A percentile compares a stretch with the other conserved stretches of the same genome.
phyloP scores from a whole-genome alignment of 2,888 invertebrate genomes.

The Pseudococcus viburni region DNA sequence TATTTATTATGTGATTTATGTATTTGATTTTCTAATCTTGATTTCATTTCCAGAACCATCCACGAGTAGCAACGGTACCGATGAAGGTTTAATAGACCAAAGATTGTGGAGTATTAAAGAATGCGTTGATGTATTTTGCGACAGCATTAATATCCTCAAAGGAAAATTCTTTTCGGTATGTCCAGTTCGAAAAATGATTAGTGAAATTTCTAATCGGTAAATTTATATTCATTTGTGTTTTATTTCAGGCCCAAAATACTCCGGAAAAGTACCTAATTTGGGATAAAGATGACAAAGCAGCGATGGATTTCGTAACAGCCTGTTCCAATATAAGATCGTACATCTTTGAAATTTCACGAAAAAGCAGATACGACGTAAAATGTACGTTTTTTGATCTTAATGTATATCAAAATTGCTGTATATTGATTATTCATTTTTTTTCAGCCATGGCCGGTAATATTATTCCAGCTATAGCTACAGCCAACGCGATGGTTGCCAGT shows the following conservation, averaged over 20 bases:
- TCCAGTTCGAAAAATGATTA: background rate
- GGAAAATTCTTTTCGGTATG: constrained; percentile 72
- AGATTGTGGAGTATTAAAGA: constrained; percentile 85
- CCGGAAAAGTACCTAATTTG: constrained; percentile 79
- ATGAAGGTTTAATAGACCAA: constrained; percentile 80
- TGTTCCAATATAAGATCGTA: constrained; percentile 93
- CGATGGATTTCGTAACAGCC: constrained; percentile 96
- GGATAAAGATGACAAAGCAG: constrained; percentile 96
- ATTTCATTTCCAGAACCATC: constrained; percentile 50
- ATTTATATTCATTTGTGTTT: background rate
- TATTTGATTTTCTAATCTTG: constrained; percentile 19
- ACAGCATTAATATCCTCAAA: constrained; percentile 79
- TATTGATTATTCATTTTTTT: background rate
- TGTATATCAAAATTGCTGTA: background rate
- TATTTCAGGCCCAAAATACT: constrained; percentile 15
- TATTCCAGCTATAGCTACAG: constrained; percentile 98
- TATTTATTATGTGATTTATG: background rate
- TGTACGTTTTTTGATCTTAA: constrained; percentile 74
- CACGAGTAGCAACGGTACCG: constrained; percentile 73
- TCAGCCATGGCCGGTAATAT: constrained; percentile 99
- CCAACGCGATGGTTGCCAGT: constrained; percentile 97
- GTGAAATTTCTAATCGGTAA: background rate
- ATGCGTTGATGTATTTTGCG: constrained; percentile 80
- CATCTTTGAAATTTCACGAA: constrained; percentile 89
- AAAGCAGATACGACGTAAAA: constrained; percentile 94